A percentile compares a stretch with the other conserved stretches of the same genome.
Evolutionary conservation across 2,888 invertebrate species (phyloP).

Genomic region (Protodeltote pygarga): DNA sequence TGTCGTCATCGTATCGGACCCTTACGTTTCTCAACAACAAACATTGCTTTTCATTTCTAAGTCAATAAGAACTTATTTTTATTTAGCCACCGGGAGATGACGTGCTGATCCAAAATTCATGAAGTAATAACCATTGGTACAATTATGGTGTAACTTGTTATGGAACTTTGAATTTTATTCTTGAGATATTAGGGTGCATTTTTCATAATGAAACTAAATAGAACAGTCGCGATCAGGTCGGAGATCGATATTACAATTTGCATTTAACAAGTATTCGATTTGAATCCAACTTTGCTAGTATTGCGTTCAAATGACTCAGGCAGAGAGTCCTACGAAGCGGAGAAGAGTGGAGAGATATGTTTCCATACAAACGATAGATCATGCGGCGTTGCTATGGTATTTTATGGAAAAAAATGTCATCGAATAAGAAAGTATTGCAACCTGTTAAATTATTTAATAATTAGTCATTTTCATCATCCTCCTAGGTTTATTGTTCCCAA

Average conservation of each 20-base stretch:
- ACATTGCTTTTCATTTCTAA: conserved; percentile 4
- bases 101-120: conserved; percentile 26
- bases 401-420: too few relatives aligned
- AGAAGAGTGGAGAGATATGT: too few relatives aligned
- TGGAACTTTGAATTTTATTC: conserved; percentile 1
- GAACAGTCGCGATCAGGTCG: conserved; percentile 2
- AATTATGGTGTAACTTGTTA: not conserved
- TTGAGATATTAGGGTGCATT: not conserved
- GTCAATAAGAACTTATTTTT: too few relatives aligned
- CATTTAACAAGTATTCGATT: conserved; percentile 20
- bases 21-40: too few relatives aligned
- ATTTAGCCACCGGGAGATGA: conserved; percentile 11
- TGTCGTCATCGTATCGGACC: too few relatives aligned
- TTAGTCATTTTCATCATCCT: too few relatives aligned
- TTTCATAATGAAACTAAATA: not conserved
- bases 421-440: too few relatives aligned
- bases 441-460: too few relatives aligned
- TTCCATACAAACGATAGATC: too few relatives aligned
- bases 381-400: too few relatives aligned
- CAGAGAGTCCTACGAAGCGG: conserved; percentile 24
- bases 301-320: conserved; percentile 22
- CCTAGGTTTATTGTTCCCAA: too few relatives aligned
- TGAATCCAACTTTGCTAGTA: conserved; percentile 17
- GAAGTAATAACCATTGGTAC: conserved; percentile 15
- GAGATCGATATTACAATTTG: conserved; percentile 24